Percentiles rank a stretch among this genome's conserved stretches.
These are phyloP conservation scores for Probosciger aterrimus DNA, from an alignment of 2,113 vertebrate species.

Conservation along the genomic window DNA sequence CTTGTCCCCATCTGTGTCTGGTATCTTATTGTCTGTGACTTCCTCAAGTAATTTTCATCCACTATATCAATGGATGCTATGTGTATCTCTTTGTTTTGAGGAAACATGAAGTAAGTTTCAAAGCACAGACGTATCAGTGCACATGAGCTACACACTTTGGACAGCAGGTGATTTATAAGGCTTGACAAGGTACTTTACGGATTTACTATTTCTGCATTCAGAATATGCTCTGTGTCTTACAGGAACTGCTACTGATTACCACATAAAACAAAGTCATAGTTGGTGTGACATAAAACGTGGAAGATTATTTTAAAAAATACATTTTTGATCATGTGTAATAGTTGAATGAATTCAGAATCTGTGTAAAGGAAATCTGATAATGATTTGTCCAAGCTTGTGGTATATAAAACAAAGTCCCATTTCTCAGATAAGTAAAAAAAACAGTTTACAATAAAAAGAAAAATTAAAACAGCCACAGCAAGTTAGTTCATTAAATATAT, in stretches of 20 bases:
- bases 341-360: background rate
- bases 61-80: background rate
- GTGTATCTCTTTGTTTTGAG: background rate
- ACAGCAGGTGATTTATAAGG: slow-evolving; percentile 21
- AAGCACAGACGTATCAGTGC: background rate
- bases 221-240: background rate
- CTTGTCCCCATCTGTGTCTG: background rate
- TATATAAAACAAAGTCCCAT: background rate
- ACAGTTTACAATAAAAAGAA: background rate
- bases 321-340: background rate
- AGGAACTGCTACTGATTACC: background rate
- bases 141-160: background rate
- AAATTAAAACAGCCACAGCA: background rate
- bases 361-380: background rate
- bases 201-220: background rate
- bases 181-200: slow-evolving; percentile 36
- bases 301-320: background rate
- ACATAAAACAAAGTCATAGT: background rate
- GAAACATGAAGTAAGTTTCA: background rate
- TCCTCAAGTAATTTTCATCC: background rate
- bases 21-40: background rate
- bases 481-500: background rate
- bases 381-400: background rate
- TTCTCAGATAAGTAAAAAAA: background rate
- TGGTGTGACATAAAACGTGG: background rate